Conservation (phyloP, 2,113 vertebrate species). For the Todiramphus saurophagus region DNA sequence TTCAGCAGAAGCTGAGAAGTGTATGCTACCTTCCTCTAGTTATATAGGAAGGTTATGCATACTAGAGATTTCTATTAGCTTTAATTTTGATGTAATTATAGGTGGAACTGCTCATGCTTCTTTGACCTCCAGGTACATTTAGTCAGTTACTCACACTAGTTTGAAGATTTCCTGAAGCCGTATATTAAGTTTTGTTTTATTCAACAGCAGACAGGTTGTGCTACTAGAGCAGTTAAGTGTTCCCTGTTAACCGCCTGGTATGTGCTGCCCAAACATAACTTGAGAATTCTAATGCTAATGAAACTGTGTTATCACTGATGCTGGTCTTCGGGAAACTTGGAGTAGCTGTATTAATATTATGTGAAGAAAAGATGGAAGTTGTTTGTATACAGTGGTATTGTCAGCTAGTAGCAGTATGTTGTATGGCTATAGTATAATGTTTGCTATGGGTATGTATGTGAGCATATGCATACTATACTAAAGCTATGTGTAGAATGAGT, state of each 20-base stretch:
- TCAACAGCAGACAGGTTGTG: background rate
- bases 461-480: background rate
- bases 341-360: background rate
- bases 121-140: background rate
- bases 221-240: background rate
- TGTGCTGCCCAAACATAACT: background rate
- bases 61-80: background rate
- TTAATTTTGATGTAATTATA: fast-evolving
- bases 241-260: background rate
- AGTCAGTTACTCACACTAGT: background rate
- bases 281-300: background rate
- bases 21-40: background rate
- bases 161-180: background rate
- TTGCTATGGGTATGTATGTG: background rate
- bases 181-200: background rate
- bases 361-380: background rate
- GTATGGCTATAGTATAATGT: fast-evolving
- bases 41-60: background rate
- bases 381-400: background rate
- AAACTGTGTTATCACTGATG: background rate
- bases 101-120: background rate
- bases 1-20: background rate
- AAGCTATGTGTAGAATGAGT: background rate
- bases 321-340: background rate
- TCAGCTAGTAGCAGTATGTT: background rate